Base-by-base conservation (phyloP, 2,797 vertebrate species). In the Macropodus opercularis region DNA sequence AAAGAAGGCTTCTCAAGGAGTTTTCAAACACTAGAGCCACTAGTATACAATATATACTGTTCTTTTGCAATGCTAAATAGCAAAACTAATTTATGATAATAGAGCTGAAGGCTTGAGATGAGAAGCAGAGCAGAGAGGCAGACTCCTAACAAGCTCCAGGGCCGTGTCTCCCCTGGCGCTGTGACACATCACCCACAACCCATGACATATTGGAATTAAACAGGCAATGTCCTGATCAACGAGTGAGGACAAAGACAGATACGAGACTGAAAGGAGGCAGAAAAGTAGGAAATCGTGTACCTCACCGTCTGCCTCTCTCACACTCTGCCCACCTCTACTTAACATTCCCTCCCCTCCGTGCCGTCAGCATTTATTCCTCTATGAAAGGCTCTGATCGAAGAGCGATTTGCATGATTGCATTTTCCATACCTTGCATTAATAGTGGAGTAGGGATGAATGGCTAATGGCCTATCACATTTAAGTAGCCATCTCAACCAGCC, bases 391-490 rank as follows among this genome's bases (percentile, higher is more conserved):
- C 43, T 89, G 85, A 89, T 89, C 80, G 81, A 85, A 86, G 82
- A 72, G 68, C 81, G 80, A 88, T 89, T 86, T 91, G 85, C 87
- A 90, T 87, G 86, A 89, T 86, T 89, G 87, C 85, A 65, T 89
- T 88, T 87, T 88, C 85, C 80, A 84, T 87, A 84, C 80, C 81
- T 84, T 81, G 84, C 85, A 85, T 88, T 86, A 85, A 88, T 78
- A 79, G 80, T 66, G 81, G 74, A 81, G 75, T 26, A 24, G 69
- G 77, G 71, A 83, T 84, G 86, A 89, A 87, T 82, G 77, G 84
- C 82, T 89, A 86, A 90, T 87, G 77, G 79, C 69, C 85, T 85
- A 81, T 90, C 86, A 85, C 80, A 78, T 87, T 89, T 86, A 88
- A 91, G 86, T 79, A 88, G 88, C 79, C 83, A 79, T 87, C 78